Evolutionary conservation across 2,113 vertebrate species (phyloP).

Genomic region (Corythornis cristatus): DNA sequence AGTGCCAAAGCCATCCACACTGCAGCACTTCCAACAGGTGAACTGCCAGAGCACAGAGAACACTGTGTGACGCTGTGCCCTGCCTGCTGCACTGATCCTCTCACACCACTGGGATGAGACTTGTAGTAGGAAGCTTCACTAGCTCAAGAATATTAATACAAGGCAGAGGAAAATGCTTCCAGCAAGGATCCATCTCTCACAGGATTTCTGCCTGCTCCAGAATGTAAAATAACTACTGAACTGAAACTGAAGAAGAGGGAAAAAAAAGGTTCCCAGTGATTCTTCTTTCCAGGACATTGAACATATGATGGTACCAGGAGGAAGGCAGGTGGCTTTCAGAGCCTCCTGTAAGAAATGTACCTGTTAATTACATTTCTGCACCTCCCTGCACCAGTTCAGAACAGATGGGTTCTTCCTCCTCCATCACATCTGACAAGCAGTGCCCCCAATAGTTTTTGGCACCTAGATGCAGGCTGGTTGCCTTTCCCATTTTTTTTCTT

Average conservation of each 20-base stretch:
- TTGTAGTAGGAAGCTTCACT: not conserved
- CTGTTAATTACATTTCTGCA: constrained; percentile 15
- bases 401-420: constrained; percentile 29
- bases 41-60: not conserved
- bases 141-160: not conserved
- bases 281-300: not conserved
- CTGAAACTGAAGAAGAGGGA: not conserved
- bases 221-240: not conserved
- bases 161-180: not conserved
- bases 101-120: not conserved
- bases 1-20: not conserved
- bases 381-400: not conserved
- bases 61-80: not conserved
- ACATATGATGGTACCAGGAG: not conserved
- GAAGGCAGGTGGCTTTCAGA: not conserved
- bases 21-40: not conserved
- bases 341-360: not conserved
- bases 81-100: not conserved
- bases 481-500: not conserved
- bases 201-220: not conserved
- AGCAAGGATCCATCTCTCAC: not conserved
- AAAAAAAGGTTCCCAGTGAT: not conserved
- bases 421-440: not conserved
- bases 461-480: not conserved
- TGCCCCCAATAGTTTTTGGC: not conserved